Evolutionary conservation across 2,113 vertebrate genomes (phyloP).

Genomic region (Anser brachyrhynchus): DNA sequence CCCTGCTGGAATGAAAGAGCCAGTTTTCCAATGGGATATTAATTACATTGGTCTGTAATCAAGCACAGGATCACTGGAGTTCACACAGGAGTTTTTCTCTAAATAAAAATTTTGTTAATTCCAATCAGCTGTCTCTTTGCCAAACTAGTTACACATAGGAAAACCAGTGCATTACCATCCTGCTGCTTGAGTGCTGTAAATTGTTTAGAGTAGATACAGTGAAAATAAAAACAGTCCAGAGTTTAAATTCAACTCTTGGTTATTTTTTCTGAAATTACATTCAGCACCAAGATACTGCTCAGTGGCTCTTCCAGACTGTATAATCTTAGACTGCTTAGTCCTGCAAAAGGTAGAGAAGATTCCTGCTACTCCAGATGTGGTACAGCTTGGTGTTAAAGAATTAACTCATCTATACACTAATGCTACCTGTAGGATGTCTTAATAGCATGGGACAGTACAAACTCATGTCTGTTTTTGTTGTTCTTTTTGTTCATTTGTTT

Average conservation of each 20-base stretch:
- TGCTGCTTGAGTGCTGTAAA: not conserved
- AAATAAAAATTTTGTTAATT: not conserved
- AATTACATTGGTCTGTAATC: not conserved
- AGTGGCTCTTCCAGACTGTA: not conserved
- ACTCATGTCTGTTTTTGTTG: not conserved
- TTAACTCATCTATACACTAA: not conserved
- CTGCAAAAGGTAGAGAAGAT: rapidly evolving
- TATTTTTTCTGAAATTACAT: not conserved
- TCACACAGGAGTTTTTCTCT: not conserved
- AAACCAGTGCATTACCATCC: not conserved
- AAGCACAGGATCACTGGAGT: not conserved
- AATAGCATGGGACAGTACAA: not conserved
- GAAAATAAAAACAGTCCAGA: not conserved
- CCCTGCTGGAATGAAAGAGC: not conserved
- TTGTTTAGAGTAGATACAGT: not conserved
- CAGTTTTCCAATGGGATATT: not conserved
- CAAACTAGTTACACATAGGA: not conserved
- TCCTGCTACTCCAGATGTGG: not conserved
- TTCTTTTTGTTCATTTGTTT: not conserved
- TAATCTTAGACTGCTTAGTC: not conserved
- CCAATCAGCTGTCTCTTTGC: not conserved
- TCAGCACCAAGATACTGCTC: not conserved
- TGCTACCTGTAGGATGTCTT: not conserved
- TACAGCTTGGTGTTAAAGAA: not conserved
- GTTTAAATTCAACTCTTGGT: not conserved